phyloP scores from a whole-genome alignment of 1,140 invertebrate genomes.

The Hirudo medicinalis region DNA sequence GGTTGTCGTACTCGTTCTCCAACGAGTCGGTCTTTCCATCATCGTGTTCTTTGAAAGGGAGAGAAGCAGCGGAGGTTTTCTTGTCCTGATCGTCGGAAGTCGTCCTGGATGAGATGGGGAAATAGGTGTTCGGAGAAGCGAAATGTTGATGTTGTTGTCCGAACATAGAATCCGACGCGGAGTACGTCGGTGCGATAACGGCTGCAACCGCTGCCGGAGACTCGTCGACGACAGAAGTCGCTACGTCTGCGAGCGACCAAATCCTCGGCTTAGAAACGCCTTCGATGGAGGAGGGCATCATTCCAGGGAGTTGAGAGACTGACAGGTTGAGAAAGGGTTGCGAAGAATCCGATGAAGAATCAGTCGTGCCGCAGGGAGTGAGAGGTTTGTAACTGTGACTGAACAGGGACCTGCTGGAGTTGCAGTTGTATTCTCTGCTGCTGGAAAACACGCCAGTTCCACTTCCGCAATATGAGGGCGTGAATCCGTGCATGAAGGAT shows the following conservation, averaged over 20 bases:
- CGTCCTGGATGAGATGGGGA: background rate
- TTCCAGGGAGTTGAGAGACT: background rate
- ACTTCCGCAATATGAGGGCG: too few relatives aligned
- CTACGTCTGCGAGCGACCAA: constrained; percentile 89
- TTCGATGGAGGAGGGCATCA: background rate
- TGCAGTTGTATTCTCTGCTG: too few relatives aligned
- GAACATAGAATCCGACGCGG: background rate
- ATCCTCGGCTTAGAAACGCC: constrained; percentile 71
- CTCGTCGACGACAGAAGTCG: constrained; percentile 53
- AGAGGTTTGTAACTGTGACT: too few relatives aligned
- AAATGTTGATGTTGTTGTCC: constrained; percentile 3
- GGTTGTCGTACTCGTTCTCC: too few relatives aligned
- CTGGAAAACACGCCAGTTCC: too few relatives aligned
- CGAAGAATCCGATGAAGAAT: too few relatives aligned
- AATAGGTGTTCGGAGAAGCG: background rate
- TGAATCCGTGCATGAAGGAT: too few relatives aligned
- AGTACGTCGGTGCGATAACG: background rate
- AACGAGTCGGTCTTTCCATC: too few relatives aligned
- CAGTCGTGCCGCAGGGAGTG: too few relatives aligned
- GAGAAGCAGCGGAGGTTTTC: background rate
- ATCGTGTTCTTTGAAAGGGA: too few relatives aligned
- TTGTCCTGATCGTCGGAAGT: background rate
- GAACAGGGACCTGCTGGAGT: too few relatives aligned
- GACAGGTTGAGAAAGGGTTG: too few relatives aligned
- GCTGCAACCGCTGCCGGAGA: background rate